Evolutionary conservation across 1,140 invertebrate genomes (phyloP).

Genomic region (Cyclina sinensis): DNA sequence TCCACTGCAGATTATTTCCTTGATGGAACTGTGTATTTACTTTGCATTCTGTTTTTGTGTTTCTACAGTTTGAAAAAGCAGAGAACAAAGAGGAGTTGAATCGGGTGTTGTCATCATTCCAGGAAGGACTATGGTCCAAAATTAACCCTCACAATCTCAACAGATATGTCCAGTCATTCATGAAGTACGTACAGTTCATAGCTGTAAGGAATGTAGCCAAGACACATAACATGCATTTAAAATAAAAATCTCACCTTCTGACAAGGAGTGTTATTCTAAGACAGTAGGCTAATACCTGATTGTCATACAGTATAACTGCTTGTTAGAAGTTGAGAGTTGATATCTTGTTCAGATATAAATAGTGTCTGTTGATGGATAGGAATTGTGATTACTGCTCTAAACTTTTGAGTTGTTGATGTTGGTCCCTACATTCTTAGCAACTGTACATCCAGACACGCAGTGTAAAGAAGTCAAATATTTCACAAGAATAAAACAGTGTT

Average conservation of each 20-base stretch:
- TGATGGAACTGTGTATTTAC: neutral
- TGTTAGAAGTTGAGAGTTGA: too few relatives aligned
- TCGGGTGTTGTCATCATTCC: constrained; percentile 92
- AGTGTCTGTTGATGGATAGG: too few relatives aligned
- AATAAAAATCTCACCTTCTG: neutral
- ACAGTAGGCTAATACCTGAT: too few relatives aligned
- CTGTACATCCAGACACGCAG: too few relatives aligned
- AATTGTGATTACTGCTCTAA: too few relatives aligned
- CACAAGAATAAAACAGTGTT: too few relatives aligned
- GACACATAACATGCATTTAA: neutral
- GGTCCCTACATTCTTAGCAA: too few relatives aligned
- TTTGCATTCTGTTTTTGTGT: constrained; percentile 24
- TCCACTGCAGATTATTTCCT: neutral
- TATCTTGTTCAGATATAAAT: too few relatives aligned
- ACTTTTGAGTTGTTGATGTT: too few relatives aligned
- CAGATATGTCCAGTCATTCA: constrained; percentile 93
- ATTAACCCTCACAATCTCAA: constrained; percentile 95
- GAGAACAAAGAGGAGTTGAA: constrained; percentile 90
- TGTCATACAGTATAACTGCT: too few relatives aligned
- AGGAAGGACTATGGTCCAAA: constrained; percentile 90
- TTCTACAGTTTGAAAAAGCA: constrained; percentile 84
- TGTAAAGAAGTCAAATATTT: too few relatives aligned
- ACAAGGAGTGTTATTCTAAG: too few relatives aligned
- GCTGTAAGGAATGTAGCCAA: neutral
- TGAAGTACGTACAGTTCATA: constrained; percentile 89